These are phyloP conservation scores for Sceliomorpha sp. DNA, from an alignment of 2,888 invertebrate species.

Conservation along the genomic window DNA sequence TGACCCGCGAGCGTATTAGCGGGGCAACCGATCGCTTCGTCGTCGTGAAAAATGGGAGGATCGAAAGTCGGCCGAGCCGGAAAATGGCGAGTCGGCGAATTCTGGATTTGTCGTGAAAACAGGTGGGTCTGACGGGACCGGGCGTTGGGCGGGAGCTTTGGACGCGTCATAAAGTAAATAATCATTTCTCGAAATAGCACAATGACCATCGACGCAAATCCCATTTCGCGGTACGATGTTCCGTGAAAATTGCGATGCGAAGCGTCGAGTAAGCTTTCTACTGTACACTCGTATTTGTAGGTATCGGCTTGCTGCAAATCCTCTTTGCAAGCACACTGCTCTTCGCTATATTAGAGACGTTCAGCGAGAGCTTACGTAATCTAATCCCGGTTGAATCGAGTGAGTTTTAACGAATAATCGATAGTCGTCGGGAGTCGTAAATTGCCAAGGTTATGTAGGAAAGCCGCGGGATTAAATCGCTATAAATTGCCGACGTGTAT, in stretches of 20 bases:
- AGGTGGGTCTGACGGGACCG: too few species aligned
- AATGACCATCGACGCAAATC: conserved; percentile 7
- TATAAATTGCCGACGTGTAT: conserved; percentile 60
- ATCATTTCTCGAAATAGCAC: conserved; percentile 11
- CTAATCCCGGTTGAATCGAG: conserved; percentile 51
- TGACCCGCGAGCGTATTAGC: too few species aligned
- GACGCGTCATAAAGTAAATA: conserved; percentile 2
- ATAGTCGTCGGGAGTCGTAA: conserved; percentile 63
- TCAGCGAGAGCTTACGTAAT: conserved; percentile 39
- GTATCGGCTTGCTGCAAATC: conserved; percentile 18
- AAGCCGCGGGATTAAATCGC: conserved; percentile 59
- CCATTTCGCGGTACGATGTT: conserved; percentile 10
- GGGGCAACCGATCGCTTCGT: too few species aligned
- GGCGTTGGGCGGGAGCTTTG: too few species aligned
- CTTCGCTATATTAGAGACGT: conserved; percentile 19
- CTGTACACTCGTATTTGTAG: conserved; percentile 26
- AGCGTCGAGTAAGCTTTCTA: conserved; percentile 19
- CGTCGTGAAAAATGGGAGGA: too few species aligned
- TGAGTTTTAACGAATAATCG: conserved; percentile 61
- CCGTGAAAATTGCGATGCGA: conserved; percentile 14
- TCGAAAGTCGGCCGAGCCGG: too few species aligned
- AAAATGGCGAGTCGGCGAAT: too few species aligned
- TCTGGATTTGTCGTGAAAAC: too few species aligned
- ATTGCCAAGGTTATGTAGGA: conserved; percentile 59
- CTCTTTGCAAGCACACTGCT: conserved; percentile 25